phyloP scores from a whole-genome alignment of 2,797 vertebrate genomes.

The Etheostoma perlongum region DNA sequence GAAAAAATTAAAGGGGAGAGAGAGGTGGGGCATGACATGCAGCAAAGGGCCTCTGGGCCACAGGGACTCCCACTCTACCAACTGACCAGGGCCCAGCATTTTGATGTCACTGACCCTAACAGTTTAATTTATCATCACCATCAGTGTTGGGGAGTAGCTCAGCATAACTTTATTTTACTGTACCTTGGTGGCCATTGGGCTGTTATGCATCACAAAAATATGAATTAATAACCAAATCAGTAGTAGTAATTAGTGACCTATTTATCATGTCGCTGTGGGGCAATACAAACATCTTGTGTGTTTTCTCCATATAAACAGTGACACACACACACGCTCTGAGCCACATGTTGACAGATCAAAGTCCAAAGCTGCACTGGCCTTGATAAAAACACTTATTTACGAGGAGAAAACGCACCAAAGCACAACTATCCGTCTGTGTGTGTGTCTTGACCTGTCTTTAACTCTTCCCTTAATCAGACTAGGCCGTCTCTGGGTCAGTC shows the following conservation, averaged over 20 bases:
- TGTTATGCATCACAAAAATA: not conserved
- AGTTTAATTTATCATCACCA: too few species aligned
- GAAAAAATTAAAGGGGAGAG: too few species aligned
- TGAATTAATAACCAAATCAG: slow-evolving; percentile 1
- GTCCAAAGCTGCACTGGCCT: slow-evolving; percentile 57
- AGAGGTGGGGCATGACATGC: too few species aligned
- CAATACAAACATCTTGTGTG: slow-evolving; percentile 24
- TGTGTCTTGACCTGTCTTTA: slow-evolving; percentile 54
- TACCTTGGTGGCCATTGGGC: not conserved
- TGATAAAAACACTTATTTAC: slow-evolving; percentile 70
- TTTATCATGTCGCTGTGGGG: not conserved
- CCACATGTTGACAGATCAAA: slow-evolving; percentile 75
- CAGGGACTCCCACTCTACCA: too few species aligned
- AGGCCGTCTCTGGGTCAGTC: slow-evolving; percentile 44
- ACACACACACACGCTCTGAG: not conserved
- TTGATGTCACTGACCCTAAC: not conserved
- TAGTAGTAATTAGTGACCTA: too few species aligned
- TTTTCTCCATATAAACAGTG: slow-evolving; percentile 29
- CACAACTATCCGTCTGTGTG: slow-evolving; percentile 4
- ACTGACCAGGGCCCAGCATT: not conserved
- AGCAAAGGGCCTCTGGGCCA: too few species aligned
- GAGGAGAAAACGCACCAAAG: slow-evolving; percentile 26
- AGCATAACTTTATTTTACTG: not conserved
- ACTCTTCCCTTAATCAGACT: slow-evolving; percentile 56
- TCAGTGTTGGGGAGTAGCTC: not conserved